A percentile compares a stretch with the other conserved stretches of the same genome.
Conservation (phyloP, 2,888 invertebrate genomes). For the Abrostola triplasia region DNA sequence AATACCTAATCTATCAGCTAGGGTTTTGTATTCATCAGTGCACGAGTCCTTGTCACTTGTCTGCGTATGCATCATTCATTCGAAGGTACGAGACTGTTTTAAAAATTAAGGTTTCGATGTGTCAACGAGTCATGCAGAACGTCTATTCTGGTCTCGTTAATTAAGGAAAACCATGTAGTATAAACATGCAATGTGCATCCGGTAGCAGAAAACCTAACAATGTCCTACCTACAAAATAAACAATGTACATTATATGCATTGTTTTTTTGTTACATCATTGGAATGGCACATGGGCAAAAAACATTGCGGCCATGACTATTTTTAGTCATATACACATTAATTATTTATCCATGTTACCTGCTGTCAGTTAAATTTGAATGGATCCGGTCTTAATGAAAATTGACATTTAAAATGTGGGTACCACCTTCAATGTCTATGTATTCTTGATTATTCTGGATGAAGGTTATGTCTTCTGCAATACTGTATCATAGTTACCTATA, state of each 20-base stretch:
- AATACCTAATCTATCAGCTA: conserved; percentile 52
- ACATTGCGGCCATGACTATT: neutral
- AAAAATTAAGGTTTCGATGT: conserved; percentile 17
- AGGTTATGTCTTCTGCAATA: too few species aligned
- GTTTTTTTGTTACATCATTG: neutral
- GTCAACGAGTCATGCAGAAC: conserved; percentile 2
- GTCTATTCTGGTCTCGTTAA: conserved; percentile 26
- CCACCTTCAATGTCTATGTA: too few species aligned
- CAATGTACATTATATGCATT: conserved; percentile 2
- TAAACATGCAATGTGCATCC: conserved; percentile 7
- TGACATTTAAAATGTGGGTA: neutral
- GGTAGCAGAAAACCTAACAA: conserved; percentile 12
- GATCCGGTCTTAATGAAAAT: neutral
- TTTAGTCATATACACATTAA: neutral
- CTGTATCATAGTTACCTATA: too few species aligned
- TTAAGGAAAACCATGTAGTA: conserved; percentile 30
- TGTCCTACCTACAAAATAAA: conserved; percentile 2
- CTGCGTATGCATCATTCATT: conserved; percentile 63
- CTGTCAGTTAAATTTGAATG: neutral
- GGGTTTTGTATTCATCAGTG: conserved; percentile 55
- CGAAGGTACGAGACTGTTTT: conserved; percentile 39
- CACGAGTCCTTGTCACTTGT: conserved; percentile 56
- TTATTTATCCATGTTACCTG: neutral
- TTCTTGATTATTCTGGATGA: too few species aligned
- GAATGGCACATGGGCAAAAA: neutral